A percentile compares a stretch with the other conserved stretches of the same genome.
These are phyloP conservation scores for Conchocele bisecta DNA, from an alignment of 2,888 invertebrate genomes.

Conservation along the genomic window DNA sequence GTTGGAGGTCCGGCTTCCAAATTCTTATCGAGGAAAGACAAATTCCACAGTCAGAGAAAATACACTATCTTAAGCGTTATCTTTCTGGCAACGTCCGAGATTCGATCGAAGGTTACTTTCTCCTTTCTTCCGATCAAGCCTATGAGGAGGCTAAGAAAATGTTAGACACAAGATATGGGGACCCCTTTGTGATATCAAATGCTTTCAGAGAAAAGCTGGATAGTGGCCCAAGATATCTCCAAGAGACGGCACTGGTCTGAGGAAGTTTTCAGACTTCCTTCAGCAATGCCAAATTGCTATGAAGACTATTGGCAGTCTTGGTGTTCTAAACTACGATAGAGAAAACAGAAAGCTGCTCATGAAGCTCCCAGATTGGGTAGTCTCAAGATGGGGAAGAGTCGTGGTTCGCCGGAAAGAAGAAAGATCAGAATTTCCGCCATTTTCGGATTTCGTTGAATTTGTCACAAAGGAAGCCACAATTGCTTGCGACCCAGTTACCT, in stretches of 20 bases:
- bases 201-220: constrained; percentile 50
- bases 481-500: constrained; percentile 45
- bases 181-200: constrained; percentile 30
- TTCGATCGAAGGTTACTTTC: constrained; percentile 27
- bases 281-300: constrained; percentile 34
- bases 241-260: constrained; percentile 24
- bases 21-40: constrained; percentile 20
- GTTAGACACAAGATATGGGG: constrained; percentile 46
- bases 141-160: constrained; percentile 38
- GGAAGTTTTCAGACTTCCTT: constrained; percentile 33
- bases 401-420: constrained; percentile 6
- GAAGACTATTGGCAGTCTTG: constrained; percentile 14
- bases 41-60: constrained; percentile 19
- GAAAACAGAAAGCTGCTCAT: constrained; percentile 36
- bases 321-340: constrained; percentile 29
- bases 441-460: constrained; percentile 5
- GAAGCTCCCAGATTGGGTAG: constrained; percentile 40
- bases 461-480: constrained; percentile 14
- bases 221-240: constrained; percentile 39
- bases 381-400: constrained; percentile 28
- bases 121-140: constrained; percentile 18
- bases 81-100: constrained; percentile 29
- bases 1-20: constrained; percentile 20
- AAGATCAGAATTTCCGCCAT: constrained; percentile 2
- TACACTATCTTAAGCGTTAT: constrained; percentile 38